These are phyloP conservation scores for Nothura maculosa DNA, from an alignment of 2,797 vertebrate species.

Conservation along the genomic window DNA sequence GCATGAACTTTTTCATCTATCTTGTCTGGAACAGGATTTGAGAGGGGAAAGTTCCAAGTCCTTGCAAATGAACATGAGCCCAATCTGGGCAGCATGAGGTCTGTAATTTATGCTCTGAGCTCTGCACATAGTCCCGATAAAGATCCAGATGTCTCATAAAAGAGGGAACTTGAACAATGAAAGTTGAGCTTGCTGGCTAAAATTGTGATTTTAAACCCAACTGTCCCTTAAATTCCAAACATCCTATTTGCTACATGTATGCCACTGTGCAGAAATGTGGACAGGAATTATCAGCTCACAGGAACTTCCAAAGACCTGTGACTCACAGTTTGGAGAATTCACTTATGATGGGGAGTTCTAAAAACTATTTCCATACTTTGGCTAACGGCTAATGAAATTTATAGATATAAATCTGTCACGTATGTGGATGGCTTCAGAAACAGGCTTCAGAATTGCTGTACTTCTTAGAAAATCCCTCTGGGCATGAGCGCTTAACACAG, in stretches of 20 bases:
- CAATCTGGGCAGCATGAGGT: not conserved
- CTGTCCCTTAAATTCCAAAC: not conserved
- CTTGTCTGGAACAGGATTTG: not conserved
- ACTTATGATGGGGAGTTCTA: not conserved
- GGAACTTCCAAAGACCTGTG: not conserved
- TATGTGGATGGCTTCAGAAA: not conserved
- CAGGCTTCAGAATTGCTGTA: not conserved
- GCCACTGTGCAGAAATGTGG: not conserved
- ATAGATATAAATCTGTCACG: not conserved
- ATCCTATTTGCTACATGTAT: not conserved
- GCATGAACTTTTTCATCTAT: not conserved
- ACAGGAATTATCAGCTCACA: not conserved
- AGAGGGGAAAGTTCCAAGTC: not conserved
- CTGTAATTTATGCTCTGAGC: not conserved
- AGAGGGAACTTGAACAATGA: not conserved
- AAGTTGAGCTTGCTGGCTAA: not conserved
- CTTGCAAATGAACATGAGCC: not conserved
- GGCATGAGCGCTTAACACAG: not conserved
- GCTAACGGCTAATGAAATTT: not conserved
- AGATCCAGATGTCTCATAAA: not conserved
- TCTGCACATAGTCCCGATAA: not conserved
- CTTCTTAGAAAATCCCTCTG: not conserved
- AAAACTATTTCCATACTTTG: not conserved
- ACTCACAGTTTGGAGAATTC: not conserved
- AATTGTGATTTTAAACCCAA: not conserved